Evolutionary conservation across 2,797 vertebrate genomes (phyloP).

Genomic region (Euphonia xanthogaster): DNA sequence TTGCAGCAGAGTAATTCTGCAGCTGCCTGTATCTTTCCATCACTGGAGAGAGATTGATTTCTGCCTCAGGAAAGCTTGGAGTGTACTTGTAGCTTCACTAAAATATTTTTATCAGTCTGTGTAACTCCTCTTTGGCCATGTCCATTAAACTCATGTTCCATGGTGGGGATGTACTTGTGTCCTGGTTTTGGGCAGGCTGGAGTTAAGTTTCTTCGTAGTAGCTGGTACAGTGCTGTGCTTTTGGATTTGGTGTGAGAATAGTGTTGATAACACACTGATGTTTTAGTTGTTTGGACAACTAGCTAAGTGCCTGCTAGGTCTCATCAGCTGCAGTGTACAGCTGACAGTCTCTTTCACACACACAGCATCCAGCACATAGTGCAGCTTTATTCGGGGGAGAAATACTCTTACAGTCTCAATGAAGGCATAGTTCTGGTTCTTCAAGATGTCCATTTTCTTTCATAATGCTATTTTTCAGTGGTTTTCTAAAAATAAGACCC

Average conservation of each 20-base stretch:
- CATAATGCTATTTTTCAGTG: neutral
- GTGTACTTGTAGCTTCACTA: neutral
- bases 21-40: neutral
- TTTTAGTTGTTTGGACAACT: neutral
- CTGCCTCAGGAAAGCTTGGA: conserved; percentile 41
- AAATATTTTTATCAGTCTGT: neutral
- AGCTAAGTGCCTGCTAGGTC: neutral
- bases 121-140: neutral
- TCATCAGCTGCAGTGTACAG: neutral
- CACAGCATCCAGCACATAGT: neutral
- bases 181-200: neutral
- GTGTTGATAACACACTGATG: neutral
- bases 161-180: neutral
- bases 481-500: neutral
- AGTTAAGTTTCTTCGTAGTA: neutral
- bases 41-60: conserved; percentile 26
- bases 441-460: neutral
- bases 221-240: neutral
- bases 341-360: neutral
- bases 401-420: neutral
- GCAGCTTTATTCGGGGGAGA: neutral
- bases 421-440: neutral
- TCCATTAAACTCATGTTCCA: neutral
- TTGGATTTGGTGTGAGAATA: neutral
- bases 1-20: neutral